A percentile compares a stretch with the other conserved stretches of the same genome.
phyloP scores from a whole-genome alignment of 2,113 vertebrate species.

The Pycnonotus jocosus region DNA sequence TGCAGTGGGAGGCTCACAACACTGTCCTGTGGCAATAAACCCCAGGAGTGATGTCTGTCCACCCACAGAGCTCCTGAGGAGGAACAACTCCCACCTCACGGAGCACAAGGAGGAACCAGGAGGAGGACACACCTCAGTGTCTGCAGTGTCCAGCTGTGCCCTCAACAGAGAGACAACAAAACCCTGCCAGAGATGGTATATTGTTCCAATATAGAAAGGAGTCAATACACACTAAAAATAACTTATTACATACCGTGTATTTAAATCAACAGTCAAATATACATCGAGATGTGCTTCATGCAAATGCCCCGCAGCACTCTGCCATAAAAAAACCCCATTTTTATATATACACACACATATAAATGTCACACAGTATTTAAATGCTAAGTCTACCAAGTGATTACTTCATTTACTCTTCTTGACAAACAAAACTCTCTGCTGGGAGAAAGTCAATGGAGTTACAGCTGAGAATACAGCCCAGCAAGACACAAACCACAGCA shows the following conservation, averaged over 20 bases:
- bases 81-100: not conserved
- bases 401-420: conserved; percentile 29
- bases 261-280: conserved; percentile 67
- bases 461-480: not conserved
- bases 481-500: not conserved
- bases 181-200: not conserved
- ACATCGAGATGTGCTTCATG: conserved; percentile 40
- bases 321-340: conserved; percentile 47
- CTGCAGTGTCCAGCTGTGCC: not conserved
- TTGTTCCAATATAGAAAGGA: conserved; percentile 5
- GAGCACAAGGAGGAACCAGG: not conserved
- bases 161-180: not conserved
- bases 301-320: conserved; percentile 41
- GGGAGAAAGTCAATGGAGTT: not conserved
- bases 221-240: conserved; percentile 24
- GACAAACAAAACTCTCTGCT: conserved; percentile 32
- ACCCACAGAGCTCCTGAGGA: not conserved
- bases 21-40: not conserved
- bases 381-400: conserved; percentile 9
- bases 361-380: conserved; percentile 67
- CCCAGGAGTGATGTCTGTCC: not conserved
- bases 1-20: not conserved
- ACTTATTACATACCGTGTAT: conserved; percentile 26
- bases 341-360: conserved; percentile 42
- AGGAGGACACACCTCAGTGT: not conserved